Base-by-base conservation (phyloP, 2,797 vertebrate species). In the Chelmon rostratus region DNA sequence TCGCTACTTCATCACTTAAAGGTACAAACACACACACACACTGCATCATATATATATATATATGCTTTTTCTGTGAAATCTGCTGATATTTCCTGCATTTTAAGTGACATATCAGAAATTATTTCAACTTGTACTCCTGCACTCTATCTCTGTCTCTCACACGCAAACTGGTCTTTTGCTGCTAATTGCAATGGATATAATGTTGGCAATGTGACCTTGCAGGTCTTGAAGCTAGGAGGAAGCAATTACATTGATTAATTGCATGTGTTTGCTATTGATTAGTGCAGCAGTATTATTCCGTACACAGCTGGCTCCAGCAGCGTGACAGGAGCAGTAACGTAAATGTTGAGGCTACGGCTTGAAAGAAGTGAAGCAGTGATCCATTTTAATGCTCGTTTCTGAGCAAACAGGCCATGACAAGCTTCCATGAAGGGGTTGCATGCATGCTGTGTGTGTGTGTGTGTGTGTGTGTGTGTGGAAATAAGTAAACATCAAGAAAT, bases 171-270 rank as follows among this genome's bases (percentile, higher is more conserved):
- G 18, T 28, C 28, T 35, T 10, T 52, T 68, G 40, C 19, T 61
- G 31, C 59, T 78, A 82, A 83, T 75, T 78, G 47, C 70, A 54
- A 67, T 77, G 65, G 38, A 78, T 74, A 50, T 54, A 49, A n/a
- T 42, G 80, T 46, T 65, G 23, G 15, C 64, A 53, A 62, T 66
- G 70, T 86, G 88, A 89, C 88, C 82, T 82, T 82, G 65, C 42
- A 58, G 57, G 79, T 75, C 79, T 79, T 79, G 64, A 31, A 73
- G 82, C 76, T 81, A 52, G 62, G 33, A 75, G 68, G 66, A 82
- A 87, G 86, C 86, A 85, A 90, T 93, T 92, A 86, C 78, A 86
- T 78, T 91, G 90, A 91, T 90, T 83, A 88, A 93, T 90, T 86
- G 71, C 64, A 56, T 83, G 70, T 87, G 83, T 82, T 88, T 76